Evolutionary conservation across 2,113 vertebrate species (phyloP).

Genomic region (Equus quagga): DNA sequence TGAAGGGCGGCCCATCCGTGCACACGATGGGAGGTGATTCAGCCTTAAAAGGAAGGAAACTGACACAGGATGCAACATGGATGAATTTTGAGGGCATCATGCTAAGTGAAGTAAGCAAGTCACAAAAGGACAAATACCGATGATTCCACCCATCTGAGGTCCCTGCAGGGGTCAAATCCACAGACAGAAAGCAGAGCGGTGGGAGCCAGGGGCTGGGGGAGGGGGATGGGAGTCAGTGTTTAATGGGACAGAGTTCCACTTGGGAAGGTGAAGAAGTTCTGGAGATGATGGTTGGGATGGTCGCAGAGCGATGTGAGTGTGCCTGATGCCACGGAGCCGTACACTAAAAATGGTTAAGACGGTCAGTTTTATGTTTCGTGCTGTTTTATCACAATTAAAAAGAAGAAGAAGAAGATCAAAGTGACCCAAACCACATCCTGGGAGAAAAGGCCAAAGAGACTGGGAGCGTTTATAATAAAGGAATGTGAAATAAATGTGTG

Average conservation of each 20-base stretch:
- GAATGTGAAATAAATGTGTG: no score
- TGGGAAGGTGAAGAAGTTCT: rapidly evolving
- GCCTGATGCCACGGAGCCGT: not conserved
- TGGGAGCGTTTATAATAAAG: rapidly evolving
- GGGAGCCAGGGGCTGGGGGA: rapidly evolving
- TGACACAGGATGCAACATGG: rapidly evolving
- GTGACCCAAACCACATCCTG: no score
- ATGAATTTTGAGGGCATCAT: rapidly evolving
- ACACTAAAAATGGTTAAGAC: no score
- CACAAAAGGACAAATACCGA: rapidly evolving
- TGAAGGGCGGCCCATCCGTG: rapidly evolving
- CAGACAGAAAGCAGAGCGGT: rapidly evolving
- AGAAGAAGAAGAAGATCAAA: not conserved
- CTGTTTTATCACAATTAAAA: not conserved
- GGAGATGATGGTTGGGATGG: rapidly evolving
- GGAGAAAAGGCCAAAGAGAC: not conserved
- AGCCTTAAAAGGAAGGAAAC: not conserved
- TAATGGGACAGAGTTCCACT: not conserved
- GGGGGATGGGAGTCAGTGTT: not conserved
- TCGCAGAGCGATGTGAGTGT: rapidly evolving
- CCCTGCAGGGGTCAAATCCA: not conserved
- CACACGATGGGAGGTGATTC: rapidly evolving
- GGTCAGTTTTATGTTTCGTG: no score
- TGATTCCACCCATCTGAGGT: no score
- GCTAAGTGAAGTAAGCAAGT: rapidly evolving